These are phyloP conservation scores for Drosophila barbarae DNA, from an alignment of 2,888 invertebrate species.

Conservation along the genomic window DNA sequence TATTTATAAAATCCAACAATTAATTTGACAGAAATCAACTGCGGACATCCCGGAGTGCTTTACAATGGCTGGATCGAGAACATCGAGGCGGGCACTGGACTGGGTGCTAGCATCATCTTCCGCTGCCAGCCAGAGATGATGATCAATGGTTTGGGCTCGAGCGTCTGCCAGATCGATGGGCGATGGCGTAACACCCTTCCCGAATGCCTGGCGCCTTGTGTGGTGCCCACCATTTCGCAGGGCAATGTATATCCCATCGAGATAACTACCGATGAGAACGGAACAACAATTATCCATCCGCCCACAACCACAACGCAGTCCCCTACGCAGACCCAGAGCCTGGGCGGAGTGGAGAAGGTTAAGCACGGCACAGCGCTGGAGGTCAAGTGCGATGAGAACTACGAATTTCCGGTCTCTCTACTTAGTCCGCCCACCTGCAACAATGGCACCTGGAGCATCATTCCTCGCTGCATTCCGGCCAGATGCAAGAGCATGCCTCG, in stretches of 20 bases:
- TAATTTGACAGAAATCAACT: constrained; percentile 91
- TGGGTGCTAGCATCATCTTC: constrained; percentile 95
- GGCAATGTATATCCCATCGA: constrained; percentile 85
- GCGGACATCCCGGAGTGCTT: constrained; percentile 94
- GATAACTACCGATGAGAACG: constrained; percentile 76
- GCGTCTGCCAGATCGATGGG: constrained; percentile 96
- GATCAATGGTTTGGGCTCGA: constrained; percentile 92
- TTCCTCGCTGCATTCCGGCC: constrained; percentile 91
- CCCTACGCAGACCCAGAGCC: constrained; percentile 52
- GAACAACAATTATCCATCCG: constrained; percentile 71
- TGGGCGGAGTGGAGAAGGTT: constrained; percentile 81
- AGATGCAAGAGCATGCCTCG: constrained; percentile 91
- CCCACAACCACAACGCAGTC: constrained; percentile 79
- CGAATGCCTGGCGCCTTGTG: constrained; percentile 95
- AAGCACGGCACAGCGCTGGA: constrained; percentile 85
- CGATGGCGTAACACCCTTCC: constrained; percentile 96
- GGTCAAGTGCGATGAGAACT: constrained; percentile 91
- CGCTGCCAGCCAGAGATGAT: constrained; percentile 95
- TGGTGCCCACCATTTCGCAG: constrained; percentile 92
- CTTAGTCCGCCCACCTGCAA: constrained; percentile 90
- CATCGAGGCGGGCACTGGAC: constrained; percentile 91
- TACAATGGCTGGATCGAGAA: constrained; percentile 98
- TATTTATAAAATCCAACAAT: not conserved
- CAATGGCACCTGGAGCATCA: constrained; percentile 97
- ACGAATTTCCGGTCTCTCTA: constrained; percentile 89